phyloP scores from a whole-genome alignment of 2,797 vertebrate genomes.

The Chaunax sp. region DNA sequence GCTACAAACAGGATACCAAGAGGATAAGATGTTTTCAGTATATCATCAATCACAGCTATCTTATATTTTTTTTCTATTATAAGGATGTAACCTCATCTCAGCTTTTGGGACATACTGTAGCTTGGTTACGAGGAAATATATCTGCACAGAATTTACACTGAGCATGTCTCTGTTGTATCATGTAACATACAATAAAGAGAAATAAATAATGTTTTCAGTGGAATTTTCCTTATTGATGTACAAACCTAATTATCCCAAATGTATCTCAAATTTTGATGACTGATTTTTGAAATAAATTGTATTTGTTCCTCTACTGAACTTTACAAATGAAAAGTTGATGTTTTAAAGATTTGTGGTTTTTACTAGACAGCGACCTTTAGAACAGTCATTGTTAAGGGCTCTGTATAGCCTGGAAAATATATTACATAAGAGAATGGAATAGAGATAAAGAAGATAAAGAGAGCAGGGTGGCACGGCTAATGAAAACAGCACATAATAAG shows the following conservation, averaged over 20 bases:
- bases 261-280: too few relatives aligned
- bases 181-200: too few relatives aligned
- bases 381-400: neutral
- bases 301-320: too few relatives aligned
- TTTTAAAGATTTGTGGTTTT: neutral
- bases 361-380: neutral
- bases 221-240: too few relatives aligned
- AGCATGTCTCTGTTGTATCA: too few relatives aligned
- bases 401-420: constrained; percentile 5
- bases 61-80: neutral
- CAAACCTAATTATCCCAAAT: too few relatives aligned
- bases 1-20: too few relatives aligned
- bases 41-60: neutral
- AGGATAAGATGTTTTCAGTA: neutral
- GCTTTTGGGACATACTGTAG: neutral
- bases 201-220: too few relatives aligned
- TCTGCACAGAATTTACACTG: too few relatives aligned
- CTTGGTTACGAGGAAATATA: neutral
- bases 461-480: constrained; percentile 19
- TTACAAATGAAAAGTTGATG: neutral
- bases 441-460: constrained; percentile 13
- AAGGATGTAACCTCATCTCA: neutral
- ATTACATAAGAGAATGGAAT: neutral
- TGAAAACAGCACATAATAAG: constrained; percentile 37
- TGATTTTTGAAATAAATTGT: too few relatives aligned